A percentile compares a stretch with the other conserved stretches of the same genome.
These are phyloP conservation scores for Sesamia inferens DNA, from an alignment of 2,888 invertebrate genomes.

Conservation along the genomic window DNA sequence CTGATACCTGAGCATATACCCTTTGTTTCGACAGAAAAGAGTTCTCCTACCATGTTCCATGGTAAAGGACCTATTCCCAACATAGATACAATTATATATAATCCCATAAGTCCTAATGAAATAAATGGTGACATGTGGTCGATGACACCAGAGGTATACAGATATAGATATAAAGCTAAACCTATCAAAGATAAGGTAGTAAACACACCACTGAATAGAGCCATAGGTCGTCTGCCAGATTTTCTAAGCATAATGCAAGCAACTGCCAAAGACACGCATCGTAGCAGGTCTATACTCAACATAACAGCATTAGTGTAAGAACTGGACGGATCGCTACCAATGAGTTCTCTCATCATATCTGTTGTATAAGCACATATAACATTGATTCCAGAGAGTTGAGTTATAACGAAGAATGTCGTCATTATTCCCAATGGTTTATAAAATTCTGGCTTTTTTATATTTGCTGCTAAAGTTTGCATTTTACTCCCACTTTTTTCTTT, in stretches of 20 bases:
- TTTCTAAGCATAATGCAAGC: constrained; percentile 91
- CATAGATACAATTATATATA: constrained; percentile 90
- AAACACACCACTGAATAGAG: constrained; percentile 91
- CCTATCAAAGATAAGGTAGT: constrained; percentile 90
- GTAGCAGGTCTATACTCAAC: constrained; percentile 91
- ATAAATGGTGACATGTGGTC: constrained; percentile 76
- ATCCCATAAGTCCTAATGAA: constrained; percentile 88
- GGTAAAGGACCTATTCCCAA: constrained; percentile 92
- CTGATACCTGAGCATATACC: constrained; percentile 93
- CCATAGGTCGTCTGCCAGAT: constrained; percentile 91
- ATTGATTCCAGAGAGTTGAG: constrained; percentile 93
- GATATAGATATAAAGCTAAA: constrained; percentile 87
- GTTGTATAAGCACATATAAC: constrained; percentile 93
- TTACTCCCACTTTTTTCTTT: constrained; percentile 79
- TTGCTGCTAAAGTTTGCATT: constrained; percentile 76
- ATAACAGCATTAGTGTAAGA: constrained; percentile 91
- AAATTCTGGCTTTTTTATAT: constrained; percentile 89
- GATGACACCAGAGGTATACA: constrained; percentile 73
- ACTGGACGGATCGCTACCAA: constrained; percentile 83
- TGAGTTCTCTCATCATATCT: constrained; percentile 91
- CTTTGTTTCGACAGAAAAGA: constrained; percentile 91
- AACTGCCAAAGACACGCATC: constrained; percentile 90
- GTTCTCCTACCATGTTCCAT: constrained; percentile 94
- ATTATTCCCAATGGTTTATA: constrained; percentile 91
- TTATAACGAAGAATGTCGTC: constrained; percentile 91